Base-by-base conservation (phyloP, 1,140 invertebrate species). In the Aphaenogaster ashmeadi region DNA sequence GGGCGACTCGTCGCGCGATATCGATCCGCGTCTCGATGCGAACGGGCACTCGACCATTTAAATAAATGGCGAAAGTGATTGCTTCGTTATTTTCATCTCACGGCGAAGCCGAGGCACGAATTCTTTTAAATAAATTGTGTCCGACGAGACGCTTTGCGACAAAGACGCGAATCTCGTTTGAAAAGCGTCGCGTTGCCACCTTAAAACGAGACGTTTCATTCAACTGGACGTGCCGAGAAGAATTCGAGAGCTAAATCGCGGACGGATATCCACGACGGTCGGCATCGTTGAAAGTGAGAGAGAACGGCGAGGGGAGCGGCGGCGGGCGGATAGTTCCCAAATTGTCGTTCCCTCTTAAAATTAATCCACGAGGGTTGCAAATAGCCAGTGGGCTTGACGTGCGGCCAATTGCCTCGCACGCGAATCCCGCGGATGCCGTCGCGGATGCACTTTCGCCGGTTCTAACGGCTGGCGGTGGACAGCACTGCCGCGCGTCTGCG, bases 281-380 rank as follows among this genome's bases (percentile, higher is more conserved):
- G 58, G n/a, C 47, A 18, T 41, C 15, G 21, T 66, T 36, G 38
- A 71, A 58, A 56, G 60, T 11, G 33, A 36, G 47, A 84, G 18
- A 56, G n/a, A 58, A 4, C 9, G 27, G 11, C 18, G 54, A 64
- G 27, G 9, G 52, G 33, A 58, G 67, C 21, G 56, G n/a, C 44
- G 44, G 38, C 47, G 41, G 44, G 33, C 33, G 58, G 50, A 54
- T 66, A 67, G 89, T 88, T 88, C 87, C 83, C 75, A 87, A 91
- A 90, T 66, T 77, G 87, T 89, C 91, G 64, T 91, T 88, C 86
- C 62, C 83, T 91, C 86, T 90, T 94, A 93, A 93, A 94, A 94
- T 94, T 93, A 93, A 91, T 89, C 91, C 92, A 87, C 89, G 88
- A 90, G 89, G 92, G 92, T 89, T 94, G 92, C 90, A 94, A 94